Conservation (phyloP, 1,140 invertebrate genomes). For the Nymphalis io region DNA sequence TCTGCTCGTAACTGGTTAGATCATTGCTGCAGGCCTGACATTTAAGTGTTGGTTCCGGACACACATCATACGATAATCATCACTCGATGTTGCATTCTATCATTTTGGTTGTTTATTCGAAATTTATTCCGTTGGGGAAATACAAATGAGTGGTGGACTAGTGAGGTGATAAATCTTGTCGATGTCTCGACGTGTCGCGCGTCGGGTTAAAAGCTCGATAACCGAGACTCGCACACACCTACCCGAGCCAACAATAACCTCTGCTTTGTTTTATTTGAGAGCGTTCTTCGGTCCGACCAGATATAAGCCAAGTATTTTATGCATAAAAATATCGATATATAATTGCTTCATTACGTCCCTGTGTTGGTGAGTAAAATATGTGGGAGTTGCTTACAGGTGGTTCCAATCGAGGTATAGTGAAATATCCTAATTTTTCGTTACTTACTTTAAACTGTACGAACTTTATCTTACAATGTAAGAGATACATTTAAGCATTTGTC, state of each 20-base stretch:
- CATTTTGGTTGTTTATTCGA: conserved; percentile 60
- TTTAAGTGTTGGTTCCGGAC: conserved; percentile 39
- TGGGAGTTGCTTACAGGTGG: conserved; percentile 76
- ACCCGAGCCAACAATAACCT: conserved; percentile 77
- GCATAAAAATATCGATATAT: conserved; percentile 81
- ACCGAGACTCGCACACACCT: conserved; percentile 75
- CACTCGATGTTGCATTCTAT: conserved; percentile 50
- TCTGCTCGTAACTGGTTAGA: conserved; percentile 23
- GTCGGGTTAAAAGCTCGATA: conserved; percentile 80
- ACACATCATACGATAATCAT: conserved; percentile 41
- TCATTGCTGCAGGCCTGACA: conserved; percentile 23
- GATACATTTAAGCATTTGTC: not conserved
- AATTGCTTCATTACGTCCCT: conserved; percentile 81
- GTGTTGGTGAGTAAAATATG: conserved; percentile 80
- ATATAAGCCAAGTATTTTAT: conserved; percentile 79
- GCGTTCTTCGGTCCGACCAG: conserved; percentile 61
- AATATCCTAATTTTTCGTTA: conserved; percentile 11
- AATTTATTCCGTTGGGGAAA: conserved; percentile 72
- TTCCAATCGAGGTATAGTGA: conserved; percentile 16
- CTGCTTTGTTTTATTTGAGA: conserved; percentile 75
- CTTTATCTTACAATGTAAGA: not conserved
- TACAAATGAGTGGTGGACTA: conserved; percentile 77
- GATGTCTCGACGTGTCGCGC: conserved; percentile 76
- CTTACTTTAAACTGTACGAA: not conserved
- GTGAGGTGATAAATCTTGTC: conserved; percentile 77